These are phyloP conservation scores for Rissa tridactyla DNA, from an alignment of 2,113 vertebrate species.

Conservation along the genomic window DNA sequence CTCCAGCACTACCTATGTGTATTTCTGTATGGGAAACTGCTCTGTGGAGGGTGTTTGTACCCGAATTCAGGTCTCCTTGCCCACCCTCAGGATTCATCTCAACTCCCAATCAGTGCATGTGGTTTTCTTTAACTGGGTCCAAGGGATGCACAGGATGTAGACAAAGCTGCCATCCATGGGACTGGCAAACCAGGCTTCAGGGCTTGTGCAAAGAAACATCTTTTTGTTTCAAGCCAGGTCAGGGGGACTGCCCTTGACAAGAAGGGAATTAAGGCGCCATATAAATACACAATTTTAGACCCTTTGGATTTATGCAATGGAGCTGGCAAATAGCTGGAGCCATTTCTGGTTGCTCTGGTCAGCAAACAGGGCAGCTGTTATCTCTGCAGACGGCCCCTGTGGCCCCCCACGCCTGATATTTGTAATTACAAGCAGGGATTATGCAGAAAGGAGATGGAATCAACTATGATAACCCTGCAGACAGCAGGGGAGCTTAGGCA, in stretches of 20 bases:
- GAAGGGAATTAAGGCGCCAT: not conserved
- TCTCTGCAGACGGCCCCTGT: not conserved
- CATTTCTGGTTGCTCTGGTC: not conserved
- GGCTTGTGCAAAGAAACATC: not conserved
- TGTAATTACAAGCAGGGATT: constrained; percentile 57
- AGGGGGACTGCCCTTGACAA: not conserved
- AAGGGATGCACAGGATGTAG: not conserved
- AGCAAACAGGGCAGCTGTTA: not conserved
- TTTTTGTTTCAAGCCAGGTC: not conserved
- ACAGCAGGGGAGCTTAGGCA: constrained; percentile 9
- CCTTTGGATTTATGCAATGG: not conserved
- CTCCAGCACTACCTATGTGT: not conserved
- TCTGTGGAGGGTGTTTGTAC: not conserved
- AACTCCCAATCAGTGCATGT: not conserved
- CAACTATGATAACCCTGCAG: not conserved
- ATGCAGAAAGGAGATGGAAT: constrained; percentile 35
- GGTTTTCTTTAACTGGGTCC: not conserved
- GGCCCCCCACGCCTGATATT: not conserved
- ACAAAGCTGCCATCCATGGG: not conserved
- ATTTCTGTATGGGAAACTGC: not conserved
- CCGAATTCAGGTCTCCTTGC: not conserved
- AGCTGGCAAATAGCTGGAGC: not conserved
- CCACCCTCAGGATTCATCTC: not conserved
- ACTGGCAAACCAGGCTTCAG: not conserved
- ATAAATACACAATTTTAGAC: not conserved